These are phyloP conservation scores for Trachops cirrhosus DNA, from an alignment of 2,797 vertebrate genomes.

Conservation along the genomic window DNA sequence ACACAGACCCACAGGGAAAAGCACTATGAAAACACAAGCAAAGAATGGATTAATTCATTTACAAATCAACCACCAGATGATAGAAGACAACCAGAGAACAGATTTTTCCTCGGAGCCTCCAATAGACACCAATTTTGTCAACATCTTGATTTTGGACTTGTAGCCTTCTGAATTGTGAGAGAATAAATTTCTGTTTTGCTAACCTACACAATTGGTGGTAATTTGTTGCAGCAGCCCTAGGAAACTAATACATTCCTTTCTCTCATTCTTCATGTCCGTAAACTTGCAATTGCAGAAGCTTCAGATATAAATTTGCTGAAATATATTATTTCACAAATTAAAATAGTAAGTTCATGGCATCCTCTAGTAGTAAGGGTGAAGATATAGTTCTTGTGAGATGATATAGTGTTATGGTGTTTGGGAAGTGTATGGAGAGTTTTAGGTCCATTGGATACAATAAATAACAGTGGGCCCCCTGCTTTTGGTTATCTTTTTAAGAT, in stretches of 20 bases:
- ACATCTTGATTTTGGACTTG: background rate
- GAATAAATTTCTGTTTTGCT: background rate
- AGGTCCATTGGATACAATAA: background rate
- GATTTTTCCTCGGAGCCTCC: background rate
- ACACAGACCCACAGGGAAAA: background rate
- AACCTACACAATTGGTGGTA: background rate
- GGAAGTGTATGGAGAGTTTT: background rate
- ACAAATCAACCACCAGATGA: background rate
- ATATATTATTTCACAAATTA: background rate
- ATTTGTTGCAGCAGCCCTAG: background rate
- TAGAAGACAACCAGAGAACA: background rate
- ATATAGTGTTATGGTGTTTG: background rate
- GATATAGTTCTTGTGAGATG: background rate
- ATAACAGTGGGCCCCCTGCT: background rate
- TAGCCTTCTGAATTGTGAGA: background rate
- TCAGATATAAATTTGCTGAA: background rate
- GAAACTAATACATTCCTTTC: background rate
- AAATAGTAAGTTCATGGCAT: background rate
- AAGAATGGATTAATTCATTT: background rate
- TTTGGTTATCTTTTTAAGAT: background rate
- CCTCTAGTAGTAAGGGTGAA: background rate
- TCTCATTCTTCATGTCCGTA: background rate
- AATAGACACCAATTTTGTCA: background rate
- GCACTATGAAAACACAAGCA: background rate
- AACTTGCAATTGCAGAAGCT: background rate